Evolutionary conservation across 2,797 vertebrate species (phyloP).

Genomic region (Poecilia velifera): DNA sequence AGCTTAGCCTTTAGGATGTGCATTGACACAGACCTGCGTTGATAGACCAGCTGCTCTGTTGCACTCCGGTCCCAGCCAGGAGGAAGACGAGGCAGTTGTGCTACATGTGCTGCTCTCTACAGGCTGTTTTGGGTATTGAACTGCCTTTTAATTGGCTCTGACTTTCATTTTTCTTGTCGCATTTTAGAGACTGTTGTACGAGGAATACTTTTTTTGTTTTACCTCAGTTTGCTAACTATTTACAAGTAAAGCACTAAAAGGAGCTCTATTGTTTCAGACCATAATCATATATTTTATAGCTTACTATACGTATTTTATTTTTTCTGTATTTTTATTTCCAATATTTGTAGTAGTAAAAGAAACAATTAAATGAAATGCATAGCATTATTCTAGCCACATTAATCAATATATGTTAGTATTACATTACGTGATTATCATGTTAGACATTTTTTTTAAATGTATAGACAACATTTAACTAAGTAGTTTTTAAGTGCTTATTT

Average conservation of each 20-base stretch:
- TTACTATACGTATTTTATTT: background rate
- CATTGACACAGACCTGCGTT: slow-evolving; percentile 29
- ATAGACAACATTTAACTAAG: background rate
- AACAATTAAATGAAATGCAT: background rate
- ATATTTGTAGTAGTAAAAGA: background rate
- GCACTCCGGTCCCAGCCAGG: slow-evolving; percentile 39
- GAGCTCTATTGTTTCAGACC: background rate
- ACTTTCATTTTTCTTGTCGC: slow-evolving; percentile 8
- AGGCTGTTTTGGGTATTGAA: slow-evolving; percentile 59
- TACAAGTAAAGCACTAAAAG: background rate
- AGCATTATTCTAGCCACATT: background rate
- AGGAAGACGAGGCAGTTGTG: slow-evolving; percentile 19
- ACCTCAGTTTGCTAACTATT: background rate
- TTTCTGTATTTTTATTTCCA: background rate
- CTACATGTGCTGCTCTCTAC: slow-evolving; percentile 66
- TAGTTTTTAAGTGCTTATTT: background rate
- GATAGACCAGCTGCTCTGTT: slow-evolving; percentile 43
- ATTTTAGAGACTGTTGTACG: background rate
- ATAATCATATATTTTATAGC: background rate
- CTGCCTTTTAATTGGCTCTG: background rate
- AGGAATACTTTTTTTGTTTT: background rate
- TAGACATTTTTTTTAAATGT: background rate
- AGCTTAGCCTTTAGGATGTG: slow-evolving; percentile 12
- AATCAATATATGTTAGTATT: background rate
- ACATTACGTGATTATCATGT: background rate